Conservation (phyloP, 2,797 vertebrate species). For the Melanotaenia pygmaea region DNA sequence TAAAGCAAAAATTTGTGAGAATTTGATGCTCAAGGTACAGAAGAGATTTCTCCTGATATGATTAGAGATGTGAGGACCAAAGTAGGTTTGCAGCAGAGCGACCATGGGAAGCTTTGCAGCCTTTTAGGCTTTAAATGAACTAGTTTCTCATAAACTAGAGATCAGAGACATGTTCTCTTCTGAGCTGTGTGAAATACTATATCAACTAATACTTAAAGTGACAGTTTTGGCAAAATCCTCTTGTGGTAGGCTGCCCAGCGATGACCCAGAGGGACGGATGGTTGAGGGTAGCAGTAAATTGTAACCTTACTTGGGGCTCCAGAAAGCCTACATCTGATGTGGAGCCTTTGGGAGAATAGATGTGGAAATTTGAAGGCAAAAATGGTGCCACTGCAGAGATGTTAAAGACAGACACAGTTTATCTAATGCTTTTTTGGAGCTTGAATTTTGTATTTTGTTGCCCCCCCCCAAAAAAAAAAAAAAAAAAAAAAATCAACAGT, state of each 20-base stretch:
- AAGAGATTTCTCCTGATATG: slow-evolving; percentile 24
- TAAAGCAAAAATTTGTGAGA: background rate
- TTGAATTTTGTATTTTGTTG: no score
- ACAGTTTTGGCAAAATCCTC: background rate
- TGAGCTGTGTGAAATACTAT: background rate
- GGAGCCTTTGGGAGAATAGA: no score
- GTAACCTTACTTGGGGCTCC: background rate
- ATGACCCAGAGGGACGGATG: background rate
- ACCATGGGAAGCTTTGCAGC: background rate
- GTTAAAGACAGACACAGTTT: background rate
- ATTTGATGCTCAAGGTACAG: slow-evolving; percentile 12
- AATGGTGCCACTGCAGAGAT: background rate
- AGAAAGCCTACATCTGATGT: background rate
- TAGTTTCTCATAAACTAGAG: background rate
- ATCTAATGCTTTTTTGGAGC: no score
- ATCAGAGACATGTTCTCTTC: background rate
- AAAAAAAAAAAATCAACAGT: background rate
- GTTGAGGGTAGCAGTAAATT: background rate
- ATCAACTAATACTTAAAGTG: background rate
- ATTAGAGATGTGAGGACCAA: slow-evolving; percentile 13
- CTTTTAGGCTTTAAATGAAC: background rate
- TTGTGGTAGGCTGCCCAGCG: background rate
- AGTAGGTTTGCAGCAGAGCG: background rate
- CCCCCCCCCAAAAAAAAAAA: no score
- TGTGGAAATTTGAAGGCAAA: background rate